Percentiles rank a stretch among this genome's conserved stretches.
Conservation (phyloP, 2,888 invertebrate genomes). For the Thumatha senex region DNA sequence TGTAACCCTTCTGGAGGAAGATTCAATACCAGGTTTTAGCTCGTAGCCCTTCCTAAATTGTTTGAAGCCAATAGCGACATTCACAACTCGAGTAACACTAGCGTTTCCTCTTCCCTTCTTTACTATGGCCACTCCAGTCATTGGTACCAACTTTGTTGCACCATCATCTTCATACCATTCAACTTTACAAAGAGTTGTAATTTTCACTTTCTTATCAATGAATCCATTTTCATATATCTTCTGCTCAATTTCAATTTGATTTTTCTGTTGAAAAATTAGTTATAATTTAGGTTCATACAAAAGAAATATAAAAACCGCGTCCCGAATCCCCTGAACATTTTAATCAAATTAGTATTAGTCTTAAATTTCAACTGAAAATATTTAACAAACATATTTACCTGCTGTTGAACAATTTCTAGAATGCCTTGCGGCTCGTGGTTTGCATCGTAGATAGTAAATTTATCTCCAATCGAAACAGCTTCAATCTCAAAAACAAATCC, state of each 20-base stretch:
- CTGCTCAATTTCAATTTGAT: constrained; percentile 76
- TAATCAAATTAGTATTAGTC: no score
- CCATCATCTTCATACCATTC: constrained; percentile 87
- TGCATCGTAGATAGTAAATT: constrained; percentile 88
- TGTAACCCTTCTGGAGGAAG: constrained; percentile 84
- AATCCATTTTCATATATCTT: constrained; percentile 68
- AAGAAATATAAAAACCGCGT: no score
- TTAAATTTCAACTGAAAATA: not conserved
- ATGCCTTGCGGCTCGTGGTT: constrained; percentile 87
- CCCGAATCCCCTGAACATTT: no score
- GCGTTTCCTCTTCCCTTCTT: constrained; percentile 80
- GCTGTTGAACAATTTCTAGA: constrained; percentile 85
- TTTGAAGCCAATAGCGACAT: constrained; percentile 83
- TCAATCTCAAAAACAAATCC: constrained; percentile 89
- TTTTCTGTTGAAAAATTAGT: constrained; percentile 59
- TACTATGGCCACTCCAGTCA: constrained; percentile 83
- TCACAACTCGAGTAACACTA: constrained; percentile 78
- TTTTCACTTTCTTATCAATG: constrained; percentile 85
- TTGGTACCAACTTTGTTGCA: constrained; percentile 82
- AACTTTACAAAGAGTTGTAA: constrained; percentile 86
- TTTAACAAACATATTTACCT: constrained; percentile 69
- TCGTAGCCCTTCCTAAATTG: constrained; percentile 83
- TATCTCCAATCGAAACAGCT: constrained; percentile 86
- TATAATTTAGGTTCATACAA: not conserved
- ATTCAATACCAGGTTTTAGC: constrained; percentile 86